Base-by-base conservation (phyloP, 2,797 vertebrate genomes). In the Oreonectes daqikongensis region DNA sequence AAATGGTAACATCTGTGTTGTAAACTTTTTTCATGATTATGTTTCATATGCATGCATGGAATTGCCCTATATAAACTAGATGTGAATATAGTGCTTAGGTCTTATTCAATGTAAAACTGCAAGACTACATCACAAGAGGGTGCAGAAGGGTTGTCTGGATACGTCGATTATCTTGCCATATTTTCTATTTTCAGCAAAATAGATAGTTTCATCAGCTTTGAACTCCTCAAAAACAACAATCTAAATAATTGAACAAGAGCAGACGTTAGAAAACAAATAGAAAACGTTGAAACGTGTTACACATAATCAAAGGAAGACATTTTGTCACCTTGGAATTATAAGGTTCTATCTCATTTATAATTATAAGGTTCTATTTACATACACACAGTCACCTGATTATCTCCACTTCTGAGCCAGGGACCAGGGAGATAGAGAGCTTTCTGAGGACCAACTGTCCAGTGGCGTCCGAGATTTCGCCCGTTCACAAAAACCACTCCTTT, bases 381-480 rank as follows among this genome's bases (percentile, higher is more conserved):
- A 14, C 26, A 63, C 28, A 24, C 12, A 32, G 18, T 70, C 83
- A 96, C 96, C 94, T 96, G 92, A 57, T 98, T 98, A 74, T 88
- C 83, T 76, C 96, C 96, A 77, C 75, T 89, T 65, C 84, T 70
- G 30, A 98, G 87, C 95, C 95, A 97, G 28, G 92, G 89, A 24
- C 88, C 95, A 3, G 96, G 96, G 55, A 97, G 90, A 86, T 95
- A 97, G 22, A 97, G 94, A 0, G 93, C 94, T 81, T 93, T 89
- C 86, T 97, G 96, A 66, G 96, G 96, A 50, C 96, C 96, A 1
- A 96, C 87, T 42, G 90, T 93, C 96, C 96, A 97, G 81, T 97
- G 94, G 44, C 95, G 94, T n/a, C 96, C 96, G n/a, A 98, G 90
- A 85, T 96, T 98, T 81, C 90, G 88, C 1, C 92, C 93, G 0